Evolutionary conservation across 2,113 vertebrate species (phyloP).

Genomic region (Gopherus flavomarginatus): DNA sequence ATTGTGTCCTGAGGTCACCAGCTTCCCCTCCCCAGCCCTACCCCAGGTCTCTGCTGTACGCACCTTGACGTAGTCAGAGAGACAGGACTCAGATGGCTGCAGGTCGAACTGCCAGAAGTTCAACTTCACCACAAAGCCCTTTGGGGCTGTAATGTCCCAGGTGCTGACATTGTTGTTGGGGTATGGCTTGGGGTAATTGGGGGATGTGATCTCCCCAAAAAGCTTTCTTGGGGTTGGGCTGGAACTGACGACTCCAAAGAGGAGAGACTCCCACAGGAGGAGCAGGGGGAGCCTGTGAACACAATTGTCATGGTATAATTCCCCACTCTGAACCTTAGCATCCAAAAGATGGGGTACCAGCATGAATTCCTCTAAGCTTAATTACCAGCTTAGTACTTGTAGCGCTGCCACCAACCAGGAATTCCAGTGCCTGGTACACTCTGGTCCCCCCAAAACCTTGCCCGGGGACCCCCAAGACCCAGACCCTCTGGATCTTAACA

Average conservation of each 20-base stretch:
- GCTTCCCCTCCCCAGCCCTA: too few relatives aligned
- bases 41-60: neutral
- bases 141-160: slow-evolving; percentile 85
- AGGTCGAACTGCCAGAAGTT: slow-evolving; percentile 90
- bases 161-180: slow-evolving; percentile 76
- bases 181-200: slow-evolving; percentile 88
- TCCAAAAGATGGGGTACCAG: too few relatives aligned
- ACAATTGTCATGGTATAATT: too few relatives aligned
- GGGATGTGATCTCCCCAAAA: slow-evolving; percentile 86
- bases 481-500: too few relatives aligned
- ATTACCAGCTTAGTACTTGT: too few relatives aligned
- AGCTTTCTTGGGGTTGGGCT: slow-evolving; percentile 40
- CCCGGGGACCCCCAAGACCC: too few relatives aligned
- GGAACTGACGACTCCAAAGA: slow-evolving; percentile 20
- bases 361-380: too few relatives aligned
- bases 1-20: rapidly evolving
- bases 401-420: too few relatives aligned
- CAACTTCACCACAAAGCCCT: slow-evolving; percentile 86
- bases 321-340: too few relatives aligned
- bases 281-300: slow-evolving; percentile 61
- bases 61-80: slow-evolving; percentile 92
- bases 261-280: slow-evolving; percentile 43
- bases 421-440: too few relatives aligned
- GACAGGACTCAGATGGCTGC: slow-evolving; percentile 86
- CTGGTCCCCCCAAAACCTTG: too few relatives aligned